These are phyloP conservation scores for Chlamydotis undulata DNA, from an alignment of 2,113 vertebrate genomes.

Conservation along the genomic window DNA sequence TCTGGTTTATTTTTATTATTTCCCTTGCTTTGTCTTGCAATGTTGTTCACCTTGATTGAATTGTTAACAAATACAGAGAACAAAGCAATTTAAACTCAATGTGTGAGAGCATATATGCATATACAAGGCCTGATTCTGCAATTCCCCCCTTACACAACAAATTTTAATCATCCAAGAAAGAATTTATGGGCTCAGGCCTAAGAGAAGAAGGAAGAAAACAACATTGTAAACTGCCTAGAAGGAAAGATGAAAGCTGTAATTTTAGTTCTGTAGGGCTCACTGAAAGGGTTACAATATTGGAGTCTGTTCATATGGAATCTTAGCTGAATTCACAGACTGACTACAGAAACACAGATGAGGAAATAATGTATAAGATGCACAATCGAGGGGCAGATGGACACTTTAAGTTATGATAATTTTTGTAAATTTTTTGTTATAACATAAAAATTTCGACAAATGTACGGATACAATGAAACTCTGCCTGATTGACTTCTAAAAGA, in stretches of 20 bases:
- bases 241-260: not conserved
- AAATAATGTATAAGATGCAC: not conserved
- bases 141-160: not conserved
- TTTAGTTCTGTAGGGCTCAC: not conserved
- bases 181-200: not conserved
- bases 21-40: not conserved
- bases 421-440: not conserved
- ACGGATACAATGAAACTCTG: not conserved
- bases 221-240: not conserved
- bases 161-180: not conserved
- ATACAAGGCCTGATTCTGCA: not conserved
- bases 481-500: not conserved
- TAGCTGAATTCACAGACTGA: not conserved
- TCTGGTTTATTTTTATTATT: not conserved
- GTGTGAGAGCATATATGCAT: not conserved
- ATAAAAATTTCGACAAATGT: not conserved
- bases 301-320: not conserved
- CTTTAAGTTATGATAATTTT: not conserved
- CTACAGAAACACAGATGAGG: not conserved
- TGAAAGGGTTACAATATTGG: not conserved
- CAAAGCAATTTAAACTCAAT: not conserved
- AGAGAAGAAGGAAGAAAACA: not conserved
- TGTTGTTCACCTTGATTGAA: not conserved
- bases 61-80: not conserved
- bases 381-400: not conserved